Evolutionary conservation across 1,140 invertebrate genomes (phyloP).

Genomic region (Lordiphosa mommai): DNA sequence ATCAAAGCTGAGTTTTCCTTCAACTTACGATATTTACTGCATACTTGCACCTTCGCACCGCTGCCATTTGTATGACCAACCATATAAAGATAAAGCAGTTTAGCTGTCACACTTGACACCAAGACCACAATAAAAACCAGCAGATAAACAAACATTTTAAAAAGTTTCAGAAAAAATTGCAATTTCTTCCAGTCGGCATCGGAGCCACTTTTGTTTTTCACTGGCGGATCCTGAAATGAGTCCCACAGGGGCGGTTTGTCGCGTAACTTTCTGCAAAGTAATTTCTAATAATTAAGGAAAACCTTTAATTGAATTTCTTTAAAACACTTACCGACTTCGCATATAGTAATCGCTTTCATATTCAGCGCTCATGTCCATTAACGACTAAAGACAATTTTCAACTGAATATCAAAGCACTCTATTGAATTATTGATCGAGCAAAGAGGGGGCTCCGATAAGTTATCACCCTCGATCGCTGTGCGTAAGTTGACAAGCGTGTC

Average conservation of each 20-base stretch:
- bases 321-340: constrained; percentile 40
- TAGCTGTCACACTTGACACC: constrained; percentile 88
- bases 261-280: constrained; percentile 30
- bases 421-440: constrained; percentile 11
- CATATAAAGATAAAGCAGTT: constrained; percentile 93
- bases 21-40: constrained; percentile 83
- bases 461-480: constrained; percentile 12
- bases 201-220: constrained; percentile 90
- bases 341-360: constrained; percentile 44
- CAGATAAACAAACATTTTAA: constrained; percentile 91
- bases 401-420: constrained; percentile 33
- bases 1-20: constrained; percentile 14
- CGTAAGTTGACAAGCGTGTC: constrained; percentile 8
- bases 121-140: constrained; percentile 91
- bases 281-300: not conserved
- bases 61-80: constrained; percentile 89
- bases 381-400: constrained; percentile 19
- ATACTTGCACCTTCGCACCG: constrained; percentile 86
- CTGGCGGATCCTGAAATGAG: constrained; percentile 86
- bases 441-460: constrained; percentile 16
- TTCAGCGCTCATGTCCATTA: constrained; percentile 54
- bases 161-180: constrained; percentile 89
- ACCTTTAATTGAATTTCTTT: not conserved
- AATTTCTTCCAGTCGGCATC: constrained; percentile 92
- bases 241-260: constrained; percentile 64